Conservation (phyloP, 2,888 invertebrate species). For the Diogma glabrata region DNA sequence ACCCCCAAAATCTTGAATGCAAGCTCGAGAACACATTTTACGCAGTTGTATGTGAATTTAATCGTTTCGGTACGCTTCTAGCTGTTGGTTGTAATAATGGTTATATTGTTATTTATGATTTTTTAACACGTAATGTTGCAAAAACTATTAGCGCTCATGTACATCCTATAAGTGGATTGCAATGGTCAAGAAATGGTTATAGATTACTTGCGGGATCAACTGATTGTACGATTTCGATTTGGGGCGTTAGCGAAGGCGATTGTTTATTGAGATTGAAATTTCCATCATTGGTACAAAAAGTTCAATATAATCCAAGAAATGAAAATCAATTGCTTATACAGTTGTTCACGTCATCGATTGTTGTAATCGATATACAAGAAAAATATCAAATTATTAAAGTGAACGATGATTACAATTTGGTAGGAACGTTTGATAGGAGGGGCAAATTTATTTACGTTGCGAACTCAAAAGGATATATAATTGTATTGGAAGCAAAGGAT, state of each 20-base stretch:
- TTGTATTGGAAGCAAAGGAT: background rate
- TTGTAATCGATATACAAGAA: background rate
- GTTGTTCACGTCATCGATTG: background rate
- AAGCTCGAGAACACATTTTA: conserved; percentile 80
- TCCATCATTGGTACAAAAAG: conserved; percentile 58
- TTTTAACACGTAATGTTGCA: conserved; percentile 84
- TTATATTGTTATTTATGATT: conserved; percentile 93
- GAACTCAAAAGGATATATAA: background rate
- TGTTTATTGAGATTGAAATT: conserved; percentile 73
- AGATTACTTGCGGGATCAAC: conserved; percentile 74
- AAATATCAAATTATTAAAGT: conserved; percentile 46
- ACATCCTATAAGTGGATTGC: conserved; percentile 74
- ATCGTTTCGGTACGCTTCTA: conserved; percentile 76
- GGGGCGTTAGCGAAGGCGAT: conserved; percentile 83
- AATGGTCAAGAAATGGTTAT: conserved; percentile 62
- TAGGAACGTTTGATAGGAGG: conserved; percentile 39
- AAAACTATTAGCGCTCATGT: conserved; percentile 89
- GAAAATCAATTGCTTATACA: conserved; percentile 28
- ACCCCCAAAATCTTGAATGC: conserved; percentile 87
- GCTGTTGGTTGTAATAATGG: conserved; percentile 97
- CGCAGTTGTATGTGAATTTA: conserved; percentile 85
- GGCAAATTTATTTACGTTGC: background rate
- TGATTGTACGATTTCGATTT: conserved; percentile 86
- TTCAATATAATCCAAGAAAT: conserved; percentile 86
- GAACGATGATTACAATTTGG: conserved; percentile 82